phyloP scores from a whole-genome alignment of 2,113 vertebrate genomes.

The Psilopsiagon aymara region DNA sequence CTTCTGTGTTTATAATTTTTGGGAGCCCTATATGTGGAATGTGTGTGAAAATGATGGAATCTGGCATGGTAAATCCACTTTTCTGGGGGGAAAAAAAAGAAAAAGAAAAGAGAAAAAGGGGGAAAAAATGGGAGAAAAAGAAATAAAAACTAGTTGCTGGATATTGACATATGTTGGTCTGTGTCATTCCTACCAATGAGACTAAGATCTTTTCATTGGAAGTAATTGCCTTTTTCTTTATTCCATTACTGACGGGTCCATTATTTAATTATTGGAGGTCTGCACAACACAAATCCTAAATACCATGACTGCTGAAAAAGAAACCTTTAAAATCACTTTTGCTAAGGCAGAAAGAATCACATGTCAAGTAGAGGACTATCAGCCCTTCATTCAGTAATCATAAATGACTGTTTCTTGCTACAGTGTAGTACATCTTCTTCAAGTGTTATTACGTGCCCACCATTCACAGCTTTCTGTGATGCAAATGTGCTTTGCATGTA shows the following conservation, averaged over 20 bases:
- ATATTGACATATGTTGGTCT: background rate
- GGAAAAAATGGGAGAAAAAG: background rate
- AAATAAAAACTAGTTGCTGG: background rate
- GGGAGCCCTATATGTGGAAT: background rate
- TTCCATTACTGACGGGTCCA: background rate
- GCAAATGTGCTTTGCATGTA: slow-evolving; percentile 4
- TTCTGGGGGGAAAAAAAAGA: background rate
- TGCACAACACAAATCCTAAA: background rate
- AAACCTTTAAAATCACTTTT: slow-evolving; percentile 5
- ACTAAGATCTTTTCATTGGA: slow-evolving; percentile 35
- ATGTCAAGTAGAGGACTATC: background rate
- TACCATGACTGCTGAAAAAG: background rate
- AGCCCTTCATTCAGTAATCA: background rate
- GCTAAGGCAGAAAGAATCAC: background rate
- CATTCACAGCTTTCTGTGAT: background rate
- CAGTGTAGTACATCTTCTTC: background rate
- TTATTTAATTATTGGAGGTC: background rate
- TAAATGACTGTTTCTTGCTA: background rate
- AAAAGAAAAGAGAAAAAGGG: background rate
- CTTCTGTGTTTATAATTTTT: slow-evolving; percentile 56
- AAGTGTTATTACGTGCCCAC: rapidly evolving
- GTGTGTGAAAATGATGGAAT: slow-evolving; percentile 45
- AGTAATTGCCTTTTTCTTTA: slow-evolving; percentile 22
- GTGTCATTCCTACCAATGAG: background rate
- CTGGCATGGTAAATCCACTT: background rate